Conservation (phyloP, 2,888 invertebrate species). For the Seira sanloemensis region DNA sequence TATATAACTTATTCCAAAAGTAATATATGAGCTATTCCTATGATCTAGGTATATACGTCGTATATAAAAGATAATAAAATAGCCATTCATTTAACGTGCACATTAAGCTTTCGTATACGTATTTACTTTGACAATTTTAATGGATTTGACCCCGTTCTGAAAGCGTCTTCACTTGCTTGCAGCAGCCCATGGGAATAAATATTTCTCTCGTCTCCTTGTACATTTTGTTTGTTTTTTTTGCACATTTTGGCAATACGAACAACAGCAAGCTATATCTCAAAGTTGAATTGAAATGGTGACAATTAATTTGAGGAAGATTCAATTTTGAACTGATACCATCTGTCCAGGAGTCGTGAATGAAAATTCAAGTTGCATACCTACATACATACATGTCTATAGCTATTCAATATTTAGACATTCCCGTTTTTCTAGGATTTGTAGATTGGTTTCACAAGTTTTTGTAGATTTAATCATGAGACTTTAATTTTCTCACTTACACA, state of each 20-base stretch:
- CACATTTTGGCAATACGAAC: background rate
- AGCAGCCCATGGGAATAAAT: background rate
- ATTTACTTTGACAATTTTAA: conserved; percentile 25
- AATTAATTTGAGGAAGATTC: no score
- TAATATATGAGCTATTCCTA: conserved; percentile 4
- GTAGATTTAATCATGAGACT: no score
- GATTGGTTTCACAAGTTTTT: no score
- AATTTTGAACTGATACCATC: no score
- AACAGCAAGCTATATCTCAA: background rate
- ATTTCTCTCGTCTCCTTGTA: background rate
- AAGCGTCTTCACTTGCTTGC: no score
- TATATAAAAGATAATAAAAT: background rate
- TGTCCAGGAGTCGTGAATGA: no score
- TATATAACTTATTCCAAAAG: background rate
- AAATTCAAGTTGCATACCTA: no score
- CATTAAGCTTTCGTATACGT: background rate
- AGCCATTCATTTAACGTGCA: background rate
- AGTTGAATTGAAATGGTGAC: background rate
- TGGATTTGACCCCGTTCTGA: conserved; percentile 37
- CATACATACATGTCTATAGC: no score
- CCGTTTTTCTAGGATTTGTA: no score
- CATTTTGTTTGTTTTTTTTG: background rate
- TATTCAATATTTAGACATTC: no score
- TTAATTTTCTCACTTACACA: no score
- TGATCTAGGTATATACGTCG: background rate